Evolutionary conservation across 2,888 invertebrate genomes (phyloP), one percentile per base, ranked within the genome.

Genomic region (Sisyra nigra): DNA sequence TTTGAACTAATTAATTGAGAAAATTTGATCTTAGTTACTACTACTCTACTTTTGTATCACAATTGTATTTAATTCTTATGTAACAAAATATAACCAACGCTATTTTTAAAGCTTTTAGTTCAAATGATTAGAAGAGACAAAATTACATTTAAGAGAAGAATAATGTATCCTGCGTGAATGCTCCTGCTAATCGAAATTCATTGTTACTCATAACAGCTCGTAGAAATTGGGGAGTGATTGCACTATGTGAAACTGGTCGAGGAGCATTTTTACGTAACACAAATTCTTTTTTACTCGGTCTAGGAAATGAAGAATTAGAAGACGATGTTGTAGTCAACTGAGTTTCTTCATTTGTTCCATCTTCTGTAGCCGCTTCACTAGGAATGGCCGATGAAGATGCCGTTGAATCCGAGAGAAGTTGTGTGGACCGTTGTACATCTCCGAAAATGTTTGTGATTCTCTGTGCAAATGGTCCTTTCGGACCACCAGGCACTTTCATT

Each of bases 151-250:
- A 31, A 59, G 59, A 71, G 52, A 67, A 65, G 57, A 84, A 85
- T 40, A 75, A 72, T 1, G 78, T 80, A 55, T 84, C 84, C 51
- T 80, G 75, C 1, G 82, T 75, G 56, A 86, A 86, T n/a, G 83
- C 83, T 3, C 84, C 85, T 44, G 78, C 78, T 38, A 87, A 60
- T 48, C 83, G 65, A 54, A 83, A 74, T 48, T 78, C 74, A 40
- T 80, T 75, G 33, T 72, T 69, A 45, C 71, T 71, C 10, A 86
- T 60, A 48, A 80, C 71, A 10, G 79, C 81, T 49, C 80, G 74
- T 60, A 83, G 66, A 51, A 79, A 66, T 53, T 82, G 82, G 2
- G 80, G 76, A 41, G 72, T 66, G 34, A 67, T 62, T 7, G 68
- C 63, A 0, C 79, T 78, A 49, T 70, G 69, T 1, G 69, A 63